Evolutionary conservation across 1,140 invertebrate species (phyloP).

Genomic region (Pinna nobilis): DNA sequence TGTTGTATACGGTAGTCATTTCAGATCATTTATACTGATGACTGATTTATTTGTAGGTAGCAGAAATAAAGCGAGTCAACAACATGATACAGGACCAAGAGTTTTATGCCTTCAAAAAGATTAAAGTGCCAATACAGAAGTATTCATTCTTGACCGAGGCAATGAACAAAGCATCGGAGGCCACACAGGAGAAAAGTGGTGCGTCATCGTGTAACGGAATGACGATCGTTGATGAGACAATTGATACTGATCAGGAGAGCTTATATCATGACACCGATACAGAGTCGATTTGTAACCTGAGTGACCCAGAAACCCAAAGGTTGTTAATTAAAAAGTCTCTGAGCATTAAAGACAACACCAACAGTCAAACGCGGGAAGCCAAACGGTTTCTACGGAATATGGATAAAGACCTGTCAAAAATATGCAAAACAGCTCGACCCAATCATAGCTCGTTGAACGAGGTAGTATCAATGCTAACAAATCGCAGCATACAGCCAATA

Average conservation of each 20-base stretch:
- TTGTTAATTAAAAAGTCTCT: constrained; percentile 61
- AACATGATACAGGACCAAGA: constrained; percentile 69
- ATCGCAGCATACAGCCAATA: constrained; percentile 60
- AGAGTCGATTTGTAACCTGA: constrained; percentile 53
- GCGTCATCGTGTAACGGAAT: constrained; percentile 25
- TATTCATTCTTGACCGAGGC: constrained; percentile 62
- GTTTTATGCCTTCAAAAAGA: constrained; percentile 61
- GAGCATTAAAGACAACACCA: constrained; percentile 61
- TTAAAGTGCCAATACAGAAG: constrained; percentile 67
- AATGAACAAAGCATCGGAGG: constrained; percentile 34
- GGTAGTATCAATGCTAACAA: constrained; percentile 65
- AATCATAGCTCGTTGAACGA: constrained; percentile 59
- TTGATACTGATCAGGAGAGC: not conserved
- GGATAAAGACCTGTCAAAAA: constrained; percentile 66
- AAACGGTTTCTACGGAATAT: constrained; percentile 63
- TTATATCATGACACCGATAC: constrained; percentile 31
- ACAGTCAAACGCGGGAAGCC: constrained; percentile 55
- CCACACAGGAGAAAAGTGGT: constrained; percentile 4
- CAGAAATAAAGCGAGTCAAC: constrained; percentile 68
- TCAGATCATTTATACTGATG: not conserved
- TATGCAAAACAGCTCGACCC: constrained; percentile 48
- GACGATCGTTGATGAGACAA: constrained; percentile 29
- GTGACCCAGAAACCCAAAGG: constrained; percentile 62
- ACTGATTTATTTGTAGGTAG: constrained; percentile 56
- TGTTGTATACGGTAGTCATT: too few species aligned